Evolutionary conservation across 2,888 invertebrate species (phyloP).

Genomic region (Psylliodes chrysocephalus): DNA sequence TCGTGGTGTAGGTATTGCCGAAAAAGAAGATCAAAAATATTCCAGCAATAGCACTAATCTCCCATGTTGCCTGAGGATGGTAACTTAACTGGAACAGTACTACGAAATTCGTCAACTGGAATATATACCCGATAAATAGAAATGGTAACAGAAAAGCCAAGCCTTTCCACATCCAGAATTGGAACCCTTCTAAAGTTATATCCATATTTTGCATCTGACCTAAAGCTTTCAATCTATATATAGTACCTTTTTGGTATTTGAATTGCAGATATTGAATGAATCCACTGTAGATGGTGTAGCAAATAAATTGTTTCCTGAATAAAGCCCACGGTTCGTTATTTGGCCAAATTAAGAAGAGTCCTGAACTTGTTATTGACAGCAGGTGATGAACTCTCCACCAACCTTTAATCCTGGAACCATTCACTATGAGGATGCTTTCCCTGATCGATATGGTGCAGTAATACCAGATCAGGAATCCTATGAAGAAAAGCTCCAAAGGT

Average conservation of each 20-base stretch:
- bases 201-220: slow-evolving; percentile 99
- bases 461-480: slow-evolving; percentile 98
- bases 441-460: slow-evolving; percentile 98
- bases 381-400: slow-evolving; percentile 99
- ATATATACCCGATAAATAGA: slow-evolving; percentile 91
- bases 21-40: slow-evolving; percentile 88
- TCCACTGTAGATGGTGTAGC: slow-evolving; percentile 95
- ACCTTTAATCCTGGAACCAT: slow-evolving; percentile 94
- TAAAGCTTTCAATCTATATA: slow-evolving; percentile 79
- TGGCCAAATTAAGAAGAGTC: slow-evolving; percentile 95
- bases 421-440: slow-evolving; percentile 96
- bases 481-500: slow-evolving; percentile 83
- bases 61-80: slow-evolving; percentile 90
- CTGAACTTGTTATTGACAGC: slow-evolving; percentile 92
- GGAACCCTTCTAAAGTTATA: slow-evolving; percentile 98
- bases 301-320: slow-evolving; percentile 91
- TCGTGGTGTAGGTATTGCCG: slow-evolving; percentile 89
- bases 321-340: slow-evolving; percentile 89
- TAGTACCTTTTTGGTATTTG: slow-evolving; percentile 75
- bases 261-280: slow-evolving; percentile 67
- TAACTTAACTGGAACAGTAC: slow-evolving; percentile 81
- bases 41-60: slow-evolving; percentile 83
- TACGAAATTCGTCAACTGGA: slow-evolving; percentile 95
- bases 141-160: slow-evolving; percentile 95
- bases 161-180: slow-evolving; percentile 99